phyloP scores from a whole-genome alignment of 2,888 invertebrate species.

The Zele albiditarsus region DNA sequence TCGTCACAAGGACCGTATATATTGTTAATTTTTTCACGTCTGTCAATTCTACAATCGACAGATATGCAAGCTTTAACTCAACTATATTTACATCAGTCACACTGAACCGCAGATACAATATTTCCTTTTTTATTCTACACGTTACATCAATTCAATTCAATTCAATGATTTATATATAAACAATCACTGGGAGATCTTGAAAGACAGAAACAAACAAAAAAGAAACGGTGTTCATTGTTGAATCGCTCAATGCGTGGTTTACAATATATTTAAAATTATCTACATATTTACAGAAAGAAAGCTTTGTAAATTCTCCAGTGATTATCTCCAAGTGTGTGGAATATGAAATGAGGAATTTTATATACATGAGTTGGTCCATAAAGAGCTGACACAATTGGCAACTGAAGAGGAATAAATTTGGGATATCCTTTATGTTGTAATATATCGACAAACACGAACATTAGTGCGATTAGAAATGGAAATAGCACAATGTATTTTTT shows the following conservation, averaged over 20 bases:
- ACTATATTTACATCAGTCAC: slow-evolving; percentile 6
- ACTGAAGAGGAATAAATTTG: neutral
- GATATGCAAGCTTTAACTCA: slow-evolving; percentile 16
- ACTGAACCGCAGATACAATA: slow-evolving; percentile 16
- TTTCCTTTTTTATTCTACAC: slow-evolving; percentile 15
- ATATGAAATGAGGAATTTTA: slow-evolving; percentile 51
- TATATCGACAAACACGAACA: neutral
- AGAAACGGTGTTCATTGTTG: neutral
- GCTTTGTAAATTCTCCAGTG: neutral
- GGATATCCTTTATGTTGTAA: too few relatives aligned
- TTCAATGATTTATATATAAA: slow-evolving; percentile 8
- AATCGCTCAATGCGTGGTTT: neutral
- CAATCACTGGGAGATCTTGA: slow-evolving; percentile 38
- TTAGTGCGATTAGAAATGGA: neutral
- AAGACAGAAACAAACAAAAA: neutral
- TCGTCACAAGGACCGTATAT: slow-evolving; percentile 60
- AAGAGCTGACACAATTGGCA: neutral
- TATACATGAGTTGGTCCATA: neutral
- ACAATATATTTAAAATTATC: slow-evolving; percentile 56
- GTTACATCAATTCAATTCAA: slow-evolving; percentile 17
- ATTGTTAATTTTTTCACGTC: slow-evolving; percentile 15
- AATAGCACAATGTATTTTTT: neutral
- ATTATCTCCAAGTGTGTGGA: slow-evolving; percentile 51
- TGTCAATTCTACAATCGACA: slow-evolving; percentile 27
- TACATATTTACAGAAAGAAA: slow-evolving; percentile 67